phyloP scores from a whole-genome alignment of 1,140 invertebrate species.

The Papilio polyxenes region DNA sequence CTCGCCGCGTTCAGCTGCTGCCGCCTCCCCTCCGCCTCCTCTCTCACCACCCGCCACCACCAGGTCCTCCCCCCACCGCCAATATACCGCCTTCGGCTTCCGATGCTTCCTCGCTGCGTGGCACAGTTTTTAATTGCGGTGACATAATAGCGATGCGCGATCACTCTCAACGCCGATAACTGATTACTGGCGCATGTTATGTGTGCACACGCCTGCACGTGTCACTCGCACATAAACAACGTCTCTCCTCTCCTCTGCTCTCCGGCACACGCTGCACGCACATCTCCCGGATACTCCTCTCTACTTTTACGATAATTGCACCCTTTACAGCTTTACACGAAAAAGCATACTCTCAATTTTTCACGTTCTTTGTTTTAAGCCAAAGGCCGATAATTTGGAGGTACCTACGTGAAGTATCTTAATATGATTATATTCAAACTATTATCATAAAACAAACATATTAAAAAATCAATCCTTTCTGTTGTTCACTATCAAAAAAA shows the following conservation, averaged over 20 bases:
- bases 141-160: slow-evolving; percentile 62
- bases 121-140: slow-evolving; percentile 62
- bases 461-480: slow-evolving; percentile 38
- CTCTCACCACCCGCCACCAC: slow-evolving; percentile 44
- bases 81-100: slow-evolving; percentile 36
- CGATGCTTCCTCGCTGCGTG: slow-evolving; percentile 46
- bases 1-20: slow-evolving; percentile 41
- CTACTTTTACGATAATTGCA: not conserved
- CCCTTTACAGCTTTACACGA: not conserved
- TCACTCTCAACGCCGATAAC: slow-evolving; percentile 68
- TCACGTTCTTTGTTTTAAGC: not conserved
- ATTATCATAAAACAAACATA: not conserved
- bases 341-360: not conserved
- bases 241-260: slow-evolving; percentile 27
- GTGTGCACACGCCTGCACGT: slow-evolving; percentile 57
- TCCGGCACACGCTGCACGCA: slow-evolving; percentile 34
- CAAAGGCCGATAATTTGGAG: too few relatives aligned
- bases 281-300: not conserved
- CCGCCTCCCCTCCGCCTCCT: slow-evolving; percentile 44
- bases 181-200: slow-evolving; percentile 56
- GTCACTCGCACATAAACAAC: slow-evolving; percentile 58
- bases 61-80: slow-evolving; percentile 38
- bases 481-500: not conserved
- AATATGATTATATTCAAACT: not conserved
- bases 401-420: not conserved